Conservation (phyloP, 2,888 invertebrate genomes). For the Elysia crispata region DNA sequence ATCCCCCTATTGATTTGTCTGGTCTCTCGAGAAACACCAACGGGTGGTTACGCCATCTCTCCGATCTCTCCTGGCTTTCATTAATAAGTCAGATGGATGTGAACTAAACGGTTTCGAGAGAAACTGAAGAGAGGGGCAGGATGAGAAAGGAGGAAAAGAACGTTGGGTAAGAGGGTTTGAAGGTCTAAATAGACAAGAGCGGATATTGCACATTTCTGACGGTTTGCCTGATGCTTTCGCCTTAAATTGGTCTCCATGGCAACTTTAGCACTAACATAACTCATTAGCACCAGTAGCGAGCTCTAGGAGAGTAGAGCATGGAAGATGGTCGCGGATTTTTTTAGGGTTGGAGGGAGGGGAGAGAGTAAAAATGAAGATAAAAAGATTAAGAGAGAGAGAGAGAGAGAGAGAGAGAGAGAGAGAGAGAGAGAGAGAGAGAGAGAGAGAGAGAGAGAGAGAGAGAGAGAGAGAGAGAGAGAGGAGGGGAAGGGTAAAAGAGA, state of each 20-base stretch:
- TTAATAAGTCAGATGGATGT: no score
- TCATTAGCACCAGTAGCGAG: not conserved
- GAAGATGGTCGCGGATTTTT: conserved; percentile 12
- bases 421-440: not conserved
- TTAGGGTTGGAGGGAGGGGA: no score
- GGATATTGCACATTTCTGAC: not conserved
- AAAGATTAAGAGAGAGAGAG: conserved; percentile 16
- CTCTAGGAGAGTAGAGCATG: not conserved
- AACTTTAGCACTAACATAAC: not conserved
- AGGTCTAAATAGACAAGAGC: no score
- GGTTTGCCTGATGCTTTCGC: not conserved
- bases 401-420: conserved; percentile 21
- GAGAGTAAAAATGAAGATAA: not conserved
- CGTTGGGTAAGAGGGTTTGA: no score
- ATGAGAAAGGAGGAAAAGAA: no score
- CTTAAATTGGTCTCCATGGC: not conserved
- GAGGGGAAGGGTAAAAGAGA: not conserved
- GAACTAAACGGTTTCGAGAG: no score
- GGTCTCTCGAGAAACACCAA: no score
- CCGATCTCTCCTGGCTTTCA: no score
- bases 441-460: conserved; percentile 16
- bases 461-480: conserved; percentile 14
- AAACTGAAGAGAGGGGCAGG: no score
- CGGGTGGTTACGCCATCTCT: no score
- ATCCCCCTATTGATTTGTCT: no score